Evolutionary conservation across 2,888 invertebrate genomes (phyloP).

Genomic region (Drosophila acutilabella): DNA sequence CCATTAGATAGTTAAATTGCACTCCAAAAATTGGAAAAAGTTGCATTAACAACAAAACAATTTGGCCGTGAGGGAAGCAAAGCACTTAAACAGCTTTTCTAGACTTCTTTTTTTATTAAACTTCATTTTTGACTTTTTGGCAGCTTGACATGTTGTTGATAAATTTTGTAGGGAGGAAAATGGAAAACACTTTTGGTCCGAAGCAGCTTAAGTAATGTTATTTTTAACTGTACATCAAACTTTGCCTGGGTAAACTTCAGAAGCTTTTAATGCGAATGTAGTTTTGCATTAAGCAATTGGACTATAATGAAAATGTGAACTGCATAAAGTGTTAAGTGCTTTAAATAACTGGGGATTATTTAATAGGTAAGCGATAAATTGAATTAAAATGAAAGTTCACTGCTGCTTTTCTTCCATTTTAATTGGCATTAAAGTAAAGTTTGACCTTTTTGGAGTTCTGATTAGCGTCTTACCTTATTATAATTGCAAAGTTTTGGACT

Average conservation of each 20-base stretch:
- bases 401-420: slow-evolving; percentile 35
- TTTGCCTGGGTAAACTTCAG: slow-evolving; percentile 43
- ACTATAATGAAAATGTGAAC: slow-evolving; percentile 25
- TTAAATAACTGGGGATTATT: slow-evolving; percentile 46
- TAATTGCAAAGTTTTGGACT: slow-evolving; percentile 3
- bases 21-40: slow-evolving; percentile 21
- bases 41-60: slow-evolving; percentile 43
- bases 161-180: slow-evolving; percentile 28
- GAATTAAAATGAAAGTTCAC: slow-evolving; percentile 69
- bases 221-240: slow-evolving; percentile 52
- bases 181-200: slow-evolving; percentile 12
- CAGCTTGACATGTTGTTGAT: slow-evolving; percentile 75
- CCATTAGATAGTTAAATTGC: background rate
- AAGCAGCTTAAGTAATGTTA: slow-evolving; percentile 59
- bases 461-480: slow-evolving; percentile 24
- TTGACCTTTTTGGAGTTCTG: slow-evolving; percentile 12
- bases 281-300: slow-evolving; percentile 44
- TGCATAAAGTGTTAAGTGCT: slow-evolving; percentile 22
- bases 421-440: slow-evolving; percentile 37
- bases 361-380: slow-evolving; percentile 66
- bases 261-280: slow-evolving; percentile 61
- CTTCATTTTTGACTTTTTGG: slow-evolving; percentile 61
- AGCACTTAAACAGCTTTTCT: slow-evolving; percentile 2
- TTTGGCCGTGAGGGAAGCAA: slow-evolving; percentile 21
- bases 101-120: slow-evolving; percentile 12